Base-by-base conservation (phyloP, 2,797 vertebrate genomes). In the Cyprinodon diabolis region DNA sequence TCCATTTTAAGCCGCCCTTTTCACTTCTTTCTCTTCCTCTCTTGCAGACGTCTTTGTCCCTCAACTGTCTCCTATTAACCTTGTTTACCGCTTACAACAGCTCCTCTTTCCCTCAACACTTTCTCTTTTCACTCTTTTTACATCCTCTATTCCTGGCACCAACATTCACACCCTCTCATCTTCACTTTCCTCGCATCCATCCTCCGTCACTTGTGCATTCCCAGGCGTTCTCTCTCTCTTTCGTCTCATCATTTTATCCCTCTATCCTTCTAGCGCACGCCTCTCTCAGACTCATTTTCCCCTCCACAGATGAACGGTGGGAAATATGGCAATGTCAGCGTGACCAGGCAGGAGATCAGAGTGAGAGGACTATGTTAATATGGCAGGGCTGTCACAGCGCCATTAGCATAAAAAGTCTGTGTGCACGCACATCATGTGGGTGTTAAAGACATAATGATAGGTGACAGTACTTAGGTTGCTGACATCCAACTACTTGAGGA, bases 391-490 rank as follows among this genome's bases (percentile, higher is more conserved):
- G 90, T 89, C 79, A 80, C 77, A 62, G 76, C 14, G 13, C 69
- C 84, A 76, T 87, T 79, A 84, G 73, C 72, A 69, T 79, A 75
- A 19, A 81, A 75, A 80, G 77, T 70, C 81, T 71, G 60, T 74
- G 71, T 76, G 72, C 14, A 14, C 52, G 79, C 63, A 35, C 74
- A 79, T 80, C 66, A 74, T 80, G 89, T 82, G 84, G 65, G 78
- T 69, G 85, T 83, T 78, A 76, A 87, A 87, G 87, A 94, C 87
- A 77, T 92, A 84, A 94, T 91, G 82, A 93, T 88, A 80, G 89
- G 91, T 92, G 92, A 94, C 93, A 91, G 85, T 84, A 40, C 80
- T 89, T 71, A 63, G 74, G 81, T 89, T 79, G 77, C 78, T 82
- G 85, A 86, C 87, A 79, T 90, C 83, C 66, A 81, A 89, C 84